Conservation (phyloP, 2,797 vertebrate genomes). For the Anguilla obscura region DNA sequence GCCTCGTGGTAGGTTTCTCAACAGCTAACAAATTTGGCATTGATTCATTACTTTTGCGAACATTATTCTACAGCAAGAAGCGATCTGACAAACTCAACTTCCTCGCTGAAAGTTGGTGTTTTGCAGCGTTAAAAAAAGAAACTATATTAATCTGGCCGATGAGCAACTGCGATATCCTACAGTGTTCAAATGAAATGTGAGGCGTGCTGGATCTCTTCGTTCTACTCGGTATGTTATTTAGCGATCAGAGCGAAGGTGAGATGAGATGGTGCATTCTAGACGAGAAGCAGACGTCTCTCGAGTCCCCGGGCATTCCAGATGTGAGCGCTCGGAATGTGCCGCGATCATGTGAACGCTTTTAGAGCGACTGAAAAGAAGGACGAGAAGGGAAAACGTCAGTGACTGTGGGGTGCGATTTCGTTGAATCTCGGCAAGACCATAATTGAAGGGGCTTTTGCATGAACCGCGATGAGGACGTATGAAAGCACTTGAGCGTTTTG, state of each 20-base stretch:
- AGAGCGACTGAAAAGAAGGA: not conserved
- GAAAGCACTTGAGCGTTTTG: slow-evolving; percentile 49
- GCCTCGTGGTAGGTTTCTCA: not conserved
- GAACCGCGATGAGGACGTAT: slow-evolving; percentile 56
- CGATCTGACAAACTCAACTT: not conserved
- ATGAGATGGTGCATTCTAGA: slow-evolving; percentile 50
- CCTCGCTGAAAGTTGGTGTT: not conserved
- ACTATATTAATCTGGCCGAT: not conserved
- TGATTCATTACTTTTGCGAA: no score
- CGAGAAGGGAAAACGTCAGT: slow-evolving; percentile 39
- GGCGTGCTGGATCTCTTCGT: not conserved
- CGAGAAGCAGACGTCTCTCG: slow-evolving; percentile 63
- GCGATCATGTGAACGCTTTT: slow-evolving; percentile 47
- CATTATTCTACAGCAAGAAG: not conserved
- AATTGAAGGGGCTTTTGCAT: slow-evolving; percentile 70
- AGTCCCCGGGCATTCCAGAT: slow-evolving; percentile 56
- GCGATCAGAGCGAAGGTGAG: slow-evolving; percentile 49
- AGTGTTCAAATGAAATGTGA: not conserved
- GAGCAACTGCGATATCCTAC: not conserved
- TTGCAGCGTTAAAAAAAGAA: not conserved
- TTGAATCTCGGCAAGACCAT: slow-evolving; percentile 68
- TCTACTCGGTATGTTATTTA: not conserved
- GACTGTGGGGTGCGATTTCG: slow-evolving; percentile 68
- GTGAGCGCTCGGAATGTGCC: slow-evolving; percentile 61
- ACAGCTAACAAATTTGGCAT: not conserved